Evolutionary conservation across 2,888 invertebrate genomes (phyloP).

Genomic region (Cristatella mucedo): DNA sequence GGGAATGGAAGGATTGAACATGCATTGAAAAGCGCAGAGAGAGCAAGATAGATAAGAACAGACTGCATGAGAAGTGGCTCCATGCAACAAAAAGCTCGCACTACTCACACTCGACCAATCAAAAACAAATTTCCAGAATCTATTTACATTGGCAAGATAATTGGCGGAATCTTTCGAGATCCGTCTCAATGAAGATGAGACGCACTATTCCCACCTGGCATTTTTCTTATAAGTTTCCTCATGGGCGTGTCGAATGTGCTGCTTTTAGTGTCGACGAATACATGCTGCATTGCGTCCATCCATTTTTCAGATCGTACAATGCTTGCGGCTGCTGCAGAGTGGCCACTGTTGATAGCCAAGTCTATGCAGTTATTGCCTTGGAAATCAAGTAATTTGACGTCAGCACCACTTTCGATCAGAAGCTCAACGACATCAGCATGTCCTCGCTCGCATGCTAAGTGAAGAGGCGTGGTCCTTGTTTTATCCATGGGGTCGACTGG

Average conservation of each 20-base stretch:
- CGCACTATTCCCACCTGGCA: too few relatives aligned
- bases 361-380: constrained; percentile 39
- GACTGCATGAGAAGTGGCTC: too few relatives aligned
- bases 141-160: too few relatives aligned
- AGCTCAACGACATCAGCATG: constrained; percentile 35
- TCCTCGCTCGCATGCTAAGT: constrained; percentile 35
- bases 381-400: constrained; percentile 29
- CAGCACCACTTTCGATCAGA: constrained; percentile 34
- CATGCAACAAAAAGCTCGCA: too few relatives aligned
- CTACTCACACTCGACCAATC: too few relatives aligned
- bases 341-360: constrained; percentile 36
- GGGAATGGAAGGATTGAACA: too few relatives aligned
- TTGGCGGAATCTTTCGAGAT: too few relatives aligned
- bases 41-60: too few relatives aligned
- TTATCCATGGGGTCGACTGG: constrained; percentile 40
- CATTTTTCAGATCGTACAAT: constrained; percentile 24
- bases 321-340: constrained; percentile 20
- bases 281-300: constrained; percentile 37
- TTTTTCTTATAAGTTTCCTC: constrained; percentile 40
- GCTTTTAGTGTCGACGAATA: constrained; percentile 22
- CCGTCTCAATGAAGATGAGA: too few relatives aligned
- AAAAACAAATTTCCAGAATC: too few relatives aligned
- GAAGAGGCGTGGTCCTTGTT: constrained; percentile 39
- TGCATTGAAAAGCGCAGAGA: too few relatives aligned
- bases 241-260: constrained; percentile 39